These are phyloP conservation scores for Cantharis nigra DNA, from an alignment of 2,888 invertebrate genomes.

Conservation along the genomic window DNA sequence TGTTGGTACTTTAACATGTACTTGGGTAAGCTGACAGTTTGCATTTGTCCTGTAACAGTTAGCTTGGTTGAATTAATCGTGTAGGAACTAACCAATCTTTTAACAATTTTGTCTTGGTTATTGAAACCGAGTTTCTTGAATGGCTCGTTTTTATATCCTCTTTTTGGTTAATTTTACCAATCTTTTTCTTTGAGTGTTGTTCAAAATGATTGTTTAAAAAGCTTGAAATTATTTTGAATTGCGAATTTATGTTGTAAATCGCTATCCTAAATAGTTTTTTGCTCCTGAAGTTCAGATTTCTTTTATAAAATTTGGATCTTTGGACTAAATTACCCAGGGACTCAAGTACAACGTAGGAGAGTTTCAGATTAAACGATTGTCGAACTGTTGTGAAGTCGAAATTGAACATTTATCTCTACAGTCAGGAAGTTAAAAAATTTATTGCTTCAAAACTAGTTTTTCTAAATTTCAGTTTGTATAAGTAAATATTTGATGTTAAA, in stretches of 20 bases:
- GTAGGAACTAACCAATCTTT: no score
- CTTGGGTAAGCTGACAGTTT: no score
- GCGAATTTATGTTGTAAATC: background rate
- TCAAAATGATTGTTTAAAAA: background rate
- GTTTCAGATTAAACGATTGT: background rate
- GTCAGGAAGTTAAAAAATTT: background rate
- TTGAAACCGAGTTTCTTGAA: no score
- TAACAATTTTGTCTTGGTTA: no score
- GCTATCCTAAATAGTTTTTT: background rate
- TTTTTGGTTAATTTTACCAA: no score
- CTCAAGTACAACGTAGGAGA: background rate
- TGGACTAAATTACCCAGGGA: background rate
- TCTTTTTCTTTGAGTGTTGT: no score
- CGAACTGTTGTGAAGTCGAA: background rate
- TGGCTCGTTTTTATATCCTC: no score
- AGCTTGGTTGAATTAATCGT: no score
- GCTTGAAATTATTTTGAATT: background rate
- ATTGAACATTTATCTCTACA: background rate
- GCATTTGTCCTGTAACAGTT: no score
- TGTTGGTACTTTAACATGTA: no score
- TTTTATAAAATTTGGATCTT: background rate
- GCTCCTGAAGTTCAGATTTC: background rate
- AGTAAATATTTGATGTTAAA: background rate
- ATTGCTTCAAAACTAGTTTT: background rate
- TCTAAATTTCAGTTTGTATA: background rate